phyloP scores from a whole-genome alignment of 2,888 invertebrate species.

The Chrysolina americana region DNA sequence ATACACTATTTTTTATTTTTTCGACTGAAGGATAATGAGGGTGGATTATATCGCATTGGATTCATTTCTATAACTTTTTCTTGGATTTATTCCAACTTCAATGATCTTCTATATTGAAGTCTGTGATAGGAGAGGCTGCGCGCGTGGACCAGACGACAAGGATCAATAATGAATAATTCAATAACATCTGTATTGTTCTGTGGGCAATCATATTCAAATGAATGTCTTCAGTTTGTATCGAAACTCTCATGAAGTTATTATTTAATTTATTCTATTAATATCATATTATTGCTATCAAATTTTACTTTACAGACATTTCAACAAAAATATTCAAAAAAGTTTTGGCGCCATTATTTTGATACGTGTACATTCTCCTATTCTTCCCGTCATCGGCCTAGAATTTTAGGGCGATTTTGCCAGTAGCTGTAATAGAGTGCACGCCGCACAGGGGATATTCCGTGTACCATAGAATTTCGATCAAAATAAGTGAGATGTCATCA shows the following conservation, averaged over 20 bases:
- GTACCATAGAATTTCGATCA: no score
- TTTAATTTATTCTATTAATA: not conserved
- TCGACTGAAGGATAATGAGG: constrained; percentile 32
- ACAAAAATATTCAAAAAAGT: not conserved
- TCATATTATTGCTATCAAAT: not conserved
- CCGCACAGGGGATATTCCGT: no score
- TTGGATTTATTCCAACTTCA: constrained; percentile 12
- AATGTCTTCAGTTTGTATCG: not conserved
- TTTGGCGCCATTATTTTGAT: not conserved
- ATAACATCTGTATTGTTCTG: not conserved
- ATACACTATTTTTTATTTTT: constrained; percentile 45
- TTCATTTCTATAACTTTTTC: constrained; percentile 36
- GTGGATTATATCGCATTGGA: constrained; percentile 32
- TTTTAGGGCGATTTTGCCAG: not conserved
- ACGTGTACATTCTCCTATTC: not conserved
- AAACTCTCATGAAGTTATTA: not conserved
- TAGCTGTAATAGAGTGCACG: no score
- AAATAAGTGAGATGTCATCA: no score
- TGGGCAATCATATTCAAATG: not conserved
- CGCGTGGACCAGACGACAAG: constrained; percentile 17
- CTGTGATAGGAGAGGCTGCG: constrained; percentile 17
- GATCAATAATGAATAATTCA: not conserved
- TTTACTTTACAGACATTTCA: not conserved
- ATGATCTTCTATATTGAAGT: not conserved
- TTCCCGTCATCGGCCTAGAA: not conserved